Base-by-base conservation (phyloP, 2,888 invertebrate genomes). In the Agrochola macilenta region DNA sequence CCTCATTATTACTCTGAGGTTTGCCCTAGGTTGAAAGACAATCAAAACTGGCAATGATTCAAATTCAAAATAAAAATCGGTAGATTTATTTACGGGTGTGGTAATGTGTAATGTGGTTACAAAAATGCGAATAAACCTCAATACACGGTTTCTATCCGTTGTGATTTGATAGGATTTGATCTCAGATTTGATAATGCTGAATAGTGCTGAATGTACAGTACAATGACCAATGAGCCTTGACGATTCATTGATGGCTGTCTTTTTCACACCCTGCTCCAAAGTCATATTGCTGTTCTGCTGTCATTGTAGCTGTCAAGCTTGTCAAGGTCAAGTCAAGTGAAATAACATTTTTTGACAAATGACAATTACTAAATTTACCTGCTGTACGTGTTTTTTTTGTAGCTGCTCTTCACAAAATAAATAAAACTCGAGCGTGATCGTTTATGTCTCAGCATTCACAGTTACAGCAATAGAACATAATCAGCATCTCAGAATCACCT, bases 291-390 rank as follows among this genome's bases (percentile, higher is more conserved):
- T 65, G 1, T 76, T 78, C 68, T 72, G 74, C 64, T 78, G 63
- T 83, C 78, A 78, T 23, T 65, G n/a, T 43, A 20, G 26, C 70
- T 72, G 82, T 79, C 82, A 63, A 57, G 57, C 64, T 64, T 71
- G 72, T 79, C 85, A 83, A 89, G 88, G 77, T 87, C 89, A 88
- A 75, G 52, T 74, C 89, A 88, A 75, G 52, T 74, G 73, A 79
- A 79, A 84, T 74, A 79, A 76, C 66, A 71, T 65, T 81, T 63
- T 77, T 76, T 76, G 76, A 81, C 81, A 81, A 78, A 23, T 52
- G 49, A 49, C 49, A 58, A 26, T 14, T 26, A 14, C 0, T 58
- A n/a, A 14, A 11, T 11, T 43, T 43, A 14, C 1, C 14, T 43
- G 23, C 14, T 43, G 23, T 23, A 20, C n/a, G 77, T 61, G 49